phyloP scores from a whole-genome alignment of 2,888 invertebrate species.

The Polyommatus icarus region DNA sequence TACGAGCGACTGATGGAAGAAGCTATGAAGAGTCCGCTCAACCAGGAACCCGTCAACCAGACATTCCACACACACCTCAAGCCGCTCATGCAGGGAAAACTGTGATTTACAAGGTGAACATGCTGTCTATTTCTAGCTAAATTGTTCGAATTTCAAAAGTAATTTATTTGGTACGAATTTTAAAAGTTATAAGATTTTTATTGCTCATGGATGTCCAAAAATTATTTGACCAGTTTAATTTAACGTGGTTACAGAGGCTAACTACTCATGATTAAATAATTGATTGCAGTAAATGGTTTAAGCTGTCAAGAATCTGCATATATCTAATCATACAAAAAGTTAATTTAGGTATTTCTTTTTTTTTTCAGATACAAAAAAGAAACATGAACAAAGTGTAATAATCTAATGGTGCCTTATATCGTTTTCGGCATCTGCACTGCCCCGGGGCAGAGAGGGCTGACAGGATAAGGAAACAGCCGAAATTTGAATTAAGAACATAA shows the following conservation, averaged over 20 bases:
- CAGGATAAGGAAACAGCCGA: too few relatives aligned
- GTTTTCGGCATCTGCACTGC: too few relatives aligned
- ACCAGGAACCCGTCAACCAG: slow-evolving; percentile 88
- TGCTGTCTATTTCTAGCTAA: neutral
- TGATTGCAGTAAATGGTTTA: too few relatives aligned
- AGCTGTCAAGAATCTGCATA: too few relatives aligned
- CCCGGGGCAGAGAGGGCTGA: too few relatives aligned
- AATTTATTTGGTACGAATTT: neutral
- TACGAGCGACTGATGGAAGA: slow-evolving; percentile 90
- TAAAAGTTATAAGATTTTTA: too few relatives aligned
- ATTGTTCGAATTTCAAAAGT: neutral
- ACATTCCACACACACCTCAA: slow-evolving; percentile 88
- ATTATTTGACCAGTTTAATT: too few relatives aligned
- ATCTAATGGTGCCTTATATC: slow-evolving; percentile 1
- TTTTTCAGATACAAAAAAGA: neutral
- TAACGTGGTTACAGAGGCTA: too few relatives aligned
- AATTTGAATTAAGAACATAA: too few relatives aligned
- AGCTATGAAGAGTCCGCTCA: slow-evolving; percentile 90
- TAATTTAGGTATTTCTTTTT: neutral
- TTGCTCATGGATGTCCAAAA: too few relatives aligned
- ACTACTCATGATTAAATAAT: too few relatives aligned
- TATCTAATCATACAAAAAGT: too few relatives aligned
- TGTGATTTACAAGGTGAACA: slow-evolving; percentile 60
- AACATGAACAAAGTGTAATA: neutral
- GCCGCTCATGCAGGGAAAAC: slow-evolving; percentile 88